Conservation (phyloP, 2,113 vertebrate genomes). For the Blennius ocellaris region DNA sequence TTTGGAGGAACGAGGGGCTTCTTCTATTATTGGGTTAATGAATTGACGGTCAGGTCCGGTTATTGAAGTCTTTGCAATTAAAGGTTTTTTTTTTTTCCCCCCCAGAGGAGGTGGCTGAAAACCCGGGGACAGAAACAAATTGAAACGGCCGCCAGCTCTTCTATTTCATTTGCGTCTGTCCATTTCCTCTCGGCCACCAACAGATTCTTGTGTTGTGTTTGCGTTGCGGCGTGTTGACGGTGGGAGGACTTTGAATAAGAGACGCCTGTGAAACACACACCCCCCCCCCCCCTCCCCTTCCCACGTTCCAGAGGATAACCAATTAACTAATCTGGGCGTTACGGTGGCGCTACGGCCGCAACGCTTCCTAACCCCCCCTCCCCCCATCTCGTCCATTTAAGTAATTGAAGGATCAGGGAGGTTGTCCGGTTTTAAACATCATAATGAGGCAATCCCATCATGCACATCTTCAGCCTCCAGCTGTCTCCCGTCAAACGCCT, state of each 20-base stretch:
- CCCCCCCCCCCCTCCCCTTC: constrained; percentile 41
- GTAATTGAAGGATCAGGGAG: constrained; percentile 77
- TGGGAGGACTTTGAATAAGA: constrained; percentile 59
- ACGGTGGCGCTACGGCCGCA: constrained; percentile 56
- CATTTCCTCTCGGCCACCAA: too few species aligned
- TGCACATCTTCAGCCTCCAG: constrained; percentile 53
- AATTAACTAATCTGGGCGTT: constrained; percentile 76
- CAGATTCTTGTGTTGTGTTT: constrained; percentile 3
- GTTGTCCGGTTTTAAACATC: constrained; percentile 57
- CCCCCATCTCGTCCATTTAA: constrained; percentile 70
- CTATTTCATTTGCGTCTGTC: constrained; percentile 29
- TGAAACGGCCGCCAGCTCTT: constrained; percentile 33
- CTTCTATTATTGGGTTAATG: constrained; percentile 73
- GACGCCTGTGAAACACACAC: constrained; percentile 66
- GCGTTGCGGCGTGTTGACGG: constrained; percentile 60
- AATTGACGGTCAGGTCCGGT: constrained; percentile 72
- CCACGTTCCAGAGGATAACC: constrained; percentile 66
- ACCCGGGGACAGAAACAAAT: constrained; percentile 38
- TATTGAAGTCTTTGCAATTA: constrained; percentile 64
- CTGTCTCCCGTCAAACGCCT: constrained; percentile 21
- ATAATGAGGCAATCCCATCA: constrained; percentile 70
- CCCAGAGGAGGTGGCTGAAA: constrained; percentile 50
- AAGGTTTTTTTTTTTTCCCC: too few species aligned
- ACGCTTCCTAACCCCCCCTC: too few species aligned
- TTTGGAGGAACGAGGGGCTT: constrained; percentile 52